phyloP scores from a whole-genome alignment of 1,140 invertebrate genomes.

The Bombus sibiricus region DNA sequence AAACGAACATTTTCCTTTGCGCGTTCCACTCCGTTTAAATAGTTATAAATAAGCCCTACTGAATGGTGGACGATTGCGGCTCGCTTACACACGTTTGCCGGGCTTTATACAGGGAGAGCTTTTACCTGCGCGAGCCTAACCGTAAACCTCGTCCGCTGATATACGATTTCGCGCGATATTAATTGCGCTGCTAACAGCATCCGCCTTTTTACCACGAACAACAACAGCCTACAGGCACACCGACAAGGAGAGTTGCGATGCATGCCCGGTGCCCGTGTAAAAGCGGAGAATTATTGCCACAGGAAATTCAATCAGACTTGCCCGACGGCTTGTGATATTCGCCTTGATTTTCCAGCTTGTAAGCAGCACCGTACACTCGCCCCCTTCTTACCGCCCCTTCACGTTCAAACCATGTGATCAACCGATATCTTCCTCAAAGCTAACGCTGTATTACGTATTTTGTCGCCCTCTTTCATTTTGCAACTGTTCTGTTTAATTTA shows the following conservation, averaged over 20 bases:
- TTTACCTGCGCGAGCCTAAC: constrained; percentile 47
- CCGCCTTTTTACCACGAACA: constrained; percentile 64
- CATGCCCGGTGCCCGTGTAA: constrained; percentile 61
- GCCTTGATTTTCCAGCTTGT: constrained; percentile 65
- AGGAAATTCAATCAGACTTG: constrained; percentile 67
- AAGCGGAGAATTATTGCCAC: constrained; percentile 69
- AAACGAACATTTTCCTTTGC: constrained; percentile 46
- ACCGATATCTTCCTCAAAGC: constrained; percentile 59
- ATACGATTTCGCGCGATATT: constrained; percentile 70
- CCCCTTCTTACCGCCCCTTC: not conserved
- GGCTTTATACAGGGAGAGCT: not conserved
- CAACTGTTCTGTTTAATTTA: not conserved
- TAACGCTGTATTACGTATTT: not conserved
- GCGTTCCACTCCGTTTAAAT: constrained; percentile 55
- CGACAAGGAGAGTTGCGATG: not conserved
- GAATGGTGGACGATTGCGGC: not conserved
- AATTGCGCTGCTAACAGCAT: constrained; percentile 69
- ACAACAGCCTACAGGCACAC: constrained; percentile 35
- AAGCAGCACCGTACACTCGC: constrained; percentile 41
- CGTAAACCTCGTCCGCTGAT: constrained; percentile 50
- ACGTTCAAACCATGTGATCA: constrained; percentile 18
- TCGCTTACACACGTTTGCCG: not conserved
- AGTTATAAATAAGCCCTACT: constrained; percentile 52
- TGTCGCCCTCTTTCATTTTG: not conserved
- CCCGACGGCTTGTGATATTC: constrained; percentile 46